Evolutionary conservation across 2,888 invertebrate genomes (phyloP).

Genomic region (Lithodes maja): DNA sequence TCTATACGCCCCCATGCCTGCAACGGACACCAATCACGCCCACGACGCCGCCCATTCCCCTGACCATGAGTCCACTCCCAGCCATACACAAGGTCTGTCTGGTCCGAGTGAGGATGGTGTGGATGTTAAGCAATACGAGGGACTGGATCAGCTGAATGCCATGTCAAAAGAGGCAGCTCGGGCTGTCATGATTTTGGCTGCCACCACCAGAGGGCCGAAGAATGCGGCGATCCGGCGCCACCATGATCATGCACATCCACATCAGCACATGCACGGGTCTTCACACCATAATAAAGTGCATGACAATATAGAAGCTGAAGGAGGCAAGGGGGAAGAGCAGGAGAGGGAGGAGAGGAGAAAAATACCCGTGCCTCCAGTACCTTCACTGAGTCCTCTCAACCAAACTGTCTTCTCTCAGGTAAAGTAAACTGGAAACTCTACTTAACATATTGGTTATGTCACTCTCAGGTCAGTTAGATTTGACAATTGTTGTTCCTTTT

Average conservation of each 20-base stretch:
- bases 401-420: not conserved
- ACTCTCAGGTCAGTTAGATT: too few species aligned
- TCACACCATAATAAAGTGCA: not conserved
- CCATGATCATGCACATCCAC: not conserved
- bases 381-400: not conserved
- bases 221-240: not conserved
- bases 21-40: not conserved
- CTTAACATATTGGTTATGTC: too few species aligned
- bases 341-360: not conserved
- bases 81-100: not conserved
- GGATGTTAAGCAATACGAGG: not conserved
- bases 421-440: too few species aligned
- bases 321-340: not conserved
- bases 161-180: constrained; percentile 30
- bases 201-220: constrained; percentile 33
- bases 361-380: not conserved
- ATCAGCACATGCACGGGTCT: not conserved
- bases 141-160: not conserved
- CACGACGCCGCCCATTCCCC: not conserved
- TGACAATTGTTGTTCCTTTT: too few species aligned
- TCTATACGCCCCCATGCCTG: constrained; percentile 42
- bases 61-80: not conserved
- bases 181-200: constrained; percentile 42
- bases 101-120: not conserved
- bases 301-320: not conserved